Conservation (phyloP, 2,888 invertebrate genomes). For the Galerucella nymphaeae region DNA sequence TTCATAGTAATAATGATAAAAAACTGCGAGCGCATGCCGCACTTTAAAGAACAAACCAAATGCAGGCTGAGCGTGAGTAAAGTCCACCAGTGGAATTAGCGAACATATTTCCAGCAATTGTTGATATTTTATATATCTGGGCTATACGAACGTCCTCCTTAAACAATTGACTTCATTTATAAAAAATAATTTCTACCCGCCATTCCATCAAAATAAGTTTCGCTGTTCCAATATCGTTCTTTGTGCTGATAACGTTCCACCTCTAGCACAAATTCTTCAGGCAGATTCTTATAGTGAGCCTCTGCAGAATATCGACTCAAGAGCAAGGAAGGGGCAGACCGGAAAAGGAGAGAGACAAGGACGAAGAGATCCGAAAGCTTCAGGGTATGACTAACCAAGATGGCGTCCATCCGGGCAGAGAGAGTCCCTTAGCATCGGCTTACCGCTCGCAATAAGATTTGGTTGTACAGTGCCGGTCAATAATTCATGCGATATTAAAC, state of each 20-base stretch:
- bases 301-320: constrained; percentile 64
- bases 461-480: constrained; percentile 64
- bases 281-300: constrained; percentile 60
- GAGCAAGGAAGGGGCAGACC: constrained; percentile 57
- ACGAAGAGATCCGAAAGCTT: constrained; percentile 53
- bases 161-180: too few relatives aligned
- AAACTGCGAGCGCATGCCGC: too few relatives aligned
- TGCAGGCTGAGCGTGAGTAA: too few relatives aligned
- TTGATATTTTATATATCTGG: too few relatives aligned
- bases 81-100: too few relatives aligned
- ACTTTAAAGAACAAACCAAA: too few relatives aligned
- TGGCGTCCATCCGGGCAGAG: constrained; percentile 62
- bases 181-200: too few relatives aligned
- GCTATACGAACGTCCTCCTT: too few relatives aligned
- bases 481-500: constrained; percentile 53
- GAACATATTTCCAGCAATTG: too few relatives aligned
- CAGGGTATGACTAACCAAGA: constrained; percentile 60
- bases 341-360: constrained; percentile 55
- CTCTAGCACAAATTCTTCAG: constrained; percentile 56
- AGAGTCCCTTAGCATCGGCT: constrained; percentile 63
- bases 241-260: constrained; percentile 20
- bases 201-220: not conserved
- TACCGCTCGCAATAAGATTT: constrained; percentile 65
- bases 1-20: too few relatives aligned
- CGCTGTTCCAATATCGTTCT: constrained; percentile 35